phyloP scores from a whole-genome alignment of 2,888 invertebrate species.

The Pachydiplax longipennis region DNA sequence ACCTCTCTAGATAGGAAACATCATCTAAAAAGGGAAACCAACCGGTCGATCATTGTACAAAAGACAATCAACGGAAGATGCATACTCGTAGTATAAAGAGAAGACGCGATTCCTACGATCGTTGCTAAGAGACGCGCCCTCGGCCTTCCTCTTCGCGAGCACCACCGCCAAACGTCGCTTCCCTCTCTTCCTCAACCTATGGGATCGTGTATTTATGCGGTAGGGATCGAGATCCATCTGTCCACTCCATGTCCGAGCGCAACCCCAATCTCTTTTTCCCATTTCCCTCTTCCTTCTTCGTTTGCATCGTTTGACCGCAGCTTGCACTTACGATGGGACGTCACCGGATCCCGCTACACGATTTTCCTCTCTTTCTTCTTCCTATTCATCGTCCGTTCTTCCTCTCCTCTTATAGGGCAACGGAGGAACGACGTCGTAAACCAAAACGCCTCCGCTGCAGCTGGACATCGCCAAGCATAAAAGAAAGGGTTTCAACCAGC shows the following conservation, averaged over 20 bases:
- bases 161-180: not conserved
- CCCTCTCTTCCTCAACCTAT: not conserved
- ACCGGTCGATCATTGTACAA: too few species aligned
- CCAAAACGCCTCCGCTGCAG: constrained; percentile 8
- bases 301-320: not conserved
- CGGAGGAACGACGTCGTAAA: not conserved
- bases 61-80: not conserved
- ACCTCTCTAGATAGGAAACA: too few species aligned
- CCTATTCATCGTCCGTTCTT: not conserved
- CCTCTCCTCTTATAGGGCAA: not conserved
- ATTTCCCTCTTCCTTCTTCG: not conserved
- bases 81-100: not conserved
- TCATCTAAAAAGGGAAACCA: too few species aligned
- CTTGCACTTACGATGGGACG: constrained; percentile 7
- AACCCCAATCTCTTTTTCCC: not conserved
- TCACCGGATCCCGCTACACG: constrained; percentile 26
- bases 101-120: not conserved
- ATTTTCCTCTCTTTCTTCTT: not conserved
- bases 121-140: constrained; percentile 35
- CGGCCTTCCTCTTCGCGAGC: not conserved
- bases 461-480: not conserved
- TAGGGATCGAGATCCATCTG: not conserved
- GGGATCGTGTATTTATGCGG: not conserved
- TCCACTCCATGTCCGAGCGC: not conserved
- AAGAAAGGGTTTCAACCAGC: not conserved